Evolutionary conservation across 2,113 vertebrate species (phyloP).

Genomic region (Chaetodon auriga): DNA sequence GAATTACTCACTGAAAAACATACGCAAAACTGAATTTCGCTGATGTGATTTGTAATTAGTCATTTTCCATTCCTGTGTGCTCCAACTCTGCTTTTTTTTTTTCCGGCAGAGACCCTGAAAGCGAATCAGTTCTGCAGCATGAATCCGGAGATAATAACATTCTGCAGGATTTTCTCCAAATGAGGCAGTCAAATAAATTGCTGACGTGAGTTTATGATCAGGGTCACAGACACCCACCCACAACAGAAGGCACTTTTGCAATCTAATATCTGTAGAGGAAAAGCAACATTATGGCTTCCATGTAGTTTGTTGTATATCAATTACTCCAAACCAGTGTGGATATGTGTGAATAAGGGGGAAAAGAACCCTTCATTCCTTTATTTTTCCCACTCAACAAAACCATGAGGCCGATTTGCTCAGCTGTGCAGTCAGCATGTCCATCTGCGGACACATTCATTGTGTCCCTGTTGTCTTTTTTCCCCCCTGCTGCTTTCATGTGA

Average conservation of each 20-base stretch:
- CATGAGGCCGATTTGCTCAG: slow-evolving; percentile 20
- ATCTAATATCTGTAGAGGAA: not conserved
- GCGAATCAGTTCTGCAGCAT: slow-evolving; percentile 32
- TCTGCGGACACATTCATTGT: slow-evolving; percentile 34
- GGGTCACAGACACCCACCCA: slow-evolving; percentile 39
- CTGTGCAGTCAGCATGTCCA: slow-evolving; percentile 23
- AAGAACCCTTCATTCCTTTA: not conserved
- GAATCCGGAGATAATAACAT: slow-evolving; percentile 35
- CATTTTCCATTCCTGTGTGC: slow-evolving; percentile 23
- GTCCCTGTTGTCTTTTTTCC: slow-evolving; percentile 33
- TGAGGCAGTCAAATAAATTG: slow-evolving; percentile 33
- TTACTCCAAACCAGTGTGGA: not conserved
- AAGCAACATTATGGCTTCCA: not conserved
- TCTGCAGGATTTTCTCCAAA: slow-evolving; percentile 25
- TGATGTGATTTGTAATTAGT: slow-evolving; percentile 25
- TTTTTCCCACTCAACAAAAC: not conserved
- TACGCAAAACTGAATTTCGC: slow-evolving; percentile 17
- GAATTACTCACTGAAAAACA: not conserved
- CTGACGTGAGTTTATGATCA: slow-evolving; percentile 34
- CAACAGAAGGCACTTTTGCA: slow-evolving; percentile 9
- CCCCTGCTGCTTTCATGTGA: slow-evolving; percentile 50
- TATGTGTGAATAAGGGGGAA: not conserved
- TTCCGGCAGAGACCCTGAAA: slow-evolving; percentile 15
- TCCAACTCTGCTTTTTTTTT: not conserved
- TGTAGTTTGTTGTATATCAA: not conserved